Conservation (phyloP, 1,140 invertebrate genomes). For the Goniozus legneri region DNA sequence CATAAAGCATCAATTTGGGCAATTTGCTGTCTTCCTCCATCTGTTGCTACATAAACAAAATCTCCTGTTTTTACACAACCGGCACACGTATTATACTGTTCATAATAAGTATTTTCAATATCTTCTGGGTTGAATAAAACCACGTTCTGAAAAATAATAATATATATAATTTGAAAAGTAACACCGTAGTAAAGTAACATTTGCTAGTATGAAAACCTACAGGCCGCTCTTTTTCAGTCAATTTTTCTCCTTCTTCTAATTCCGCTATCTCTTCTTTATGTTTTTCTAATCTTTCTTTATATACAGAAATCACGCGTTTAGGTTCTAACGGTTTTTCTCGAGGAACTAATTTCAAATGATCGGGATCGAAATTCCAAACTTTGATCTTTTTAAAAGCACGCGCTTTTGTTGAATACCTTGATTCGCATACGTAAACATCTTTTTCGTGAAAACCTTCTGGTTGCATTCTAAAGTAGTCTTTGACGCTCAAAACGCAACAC, state of each 20-base stretch:
- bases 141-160: slow-evolving; percentile 64
- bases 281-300: slow-evolving; percentile 85
- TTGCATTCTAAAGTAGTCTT: slow-evolving; percentile 89
- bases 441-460: slow-evolving; percentile 87
- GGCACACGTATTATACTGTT: slow-evolving; percentile 85
- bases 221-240: slow-evolving; percentile 77
- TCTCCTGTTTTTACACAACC: slow-evolving; percentile 87
- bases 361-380: slow-evolving; percentile 73
- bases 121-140: slow-evolving; percentile 66
- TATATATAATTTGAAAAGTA: not conserved
- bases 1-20: slow-evolving; percentile 94
- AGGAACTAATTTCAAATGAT: slow-evolving; percentile 63
- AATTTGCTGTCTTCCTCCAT: slow-evolving; percentile 81
- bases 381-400: slow-evolving; percentile 95
- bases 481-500: slow-evolving; percentile 92
- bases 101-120: slow-evolving; percentile 81
- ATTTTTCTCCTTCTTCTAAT: slow-evolving; percentile 74
- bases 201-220: too few species aligned
- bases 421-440: slow-evolving; percentile 97
- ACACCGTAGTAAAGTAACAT: too few species aligned
- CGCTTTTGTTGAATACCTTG: slow-evolving; percentile 81
- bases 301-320: slow-evolving; percentile 88
- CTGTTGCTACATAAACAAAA: slow-evolving; percentile 88
- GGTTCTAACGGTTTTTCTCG: slow-evolving; percentile 75
- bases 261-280: slow-evolving; percentile 88